Percentiles rank a stretch among this genome's conserved stretches.
Conservation (phyloP, 2,113 vertebrate species). For the Amblyornis subalaris region DNA sequence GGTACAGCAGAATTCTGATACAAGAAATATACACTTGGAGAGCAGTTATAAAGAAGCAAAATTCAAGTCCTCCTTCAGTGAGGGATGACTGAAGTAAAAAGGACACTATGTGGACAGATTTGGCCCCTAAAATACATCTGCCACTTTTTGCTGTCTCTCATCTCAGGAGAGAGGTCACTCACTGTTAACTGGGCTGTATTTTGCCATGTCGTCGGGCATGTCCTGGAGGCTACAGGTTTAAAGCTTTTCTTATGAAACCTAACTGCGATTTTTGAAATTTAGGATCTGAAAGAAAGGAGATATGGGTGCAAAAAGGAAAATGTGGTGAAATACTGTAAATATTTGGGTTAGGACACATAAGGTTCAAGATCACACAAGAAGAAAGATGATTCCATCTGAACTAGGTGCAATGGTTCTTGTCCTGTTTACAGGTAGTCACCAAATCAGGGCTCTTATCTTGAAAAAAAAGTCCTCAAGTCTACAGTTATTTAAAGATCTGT, state of each 20-base stretch:
- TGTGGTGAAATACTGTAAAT: neutral
- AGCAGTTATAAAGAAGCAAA: neutral
- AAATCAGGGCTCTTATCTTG: neutral
- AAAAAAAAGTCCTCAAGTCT: neutral
- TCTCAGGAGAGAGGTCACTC: neutral
- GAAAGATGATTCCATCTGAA: neutral
- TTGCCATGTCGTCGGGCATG: neutral
- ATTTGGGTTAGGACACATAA: neutral
- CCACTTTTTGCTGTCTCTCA: neutral
- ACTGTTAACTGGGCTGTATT: neutral
- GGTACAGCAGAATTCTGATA: neutral
- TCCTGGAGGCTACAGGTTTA: neutral
- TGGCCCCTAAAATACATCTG: neutral
- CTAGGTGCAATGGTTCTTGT: neutral
- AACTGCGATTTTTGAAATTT: neutral
- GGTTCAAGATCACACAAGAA: neutral
- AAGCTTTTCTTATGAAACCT: neutral
- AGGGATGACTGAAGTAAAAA: neutral
- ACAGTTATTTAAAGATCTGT: neutral
- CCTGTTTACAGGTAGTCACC: neutral
- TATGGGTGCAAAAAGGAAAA: neutral
- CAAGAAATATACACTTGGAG: neutral
- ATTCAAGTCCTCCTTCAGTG: neutral
- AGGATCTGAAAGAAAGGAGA: neutral
- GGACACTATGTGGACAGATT: neutral